Conservation (phyloP, 2,113 vertebrate species). For the Vireo altiloquus region DNA sequence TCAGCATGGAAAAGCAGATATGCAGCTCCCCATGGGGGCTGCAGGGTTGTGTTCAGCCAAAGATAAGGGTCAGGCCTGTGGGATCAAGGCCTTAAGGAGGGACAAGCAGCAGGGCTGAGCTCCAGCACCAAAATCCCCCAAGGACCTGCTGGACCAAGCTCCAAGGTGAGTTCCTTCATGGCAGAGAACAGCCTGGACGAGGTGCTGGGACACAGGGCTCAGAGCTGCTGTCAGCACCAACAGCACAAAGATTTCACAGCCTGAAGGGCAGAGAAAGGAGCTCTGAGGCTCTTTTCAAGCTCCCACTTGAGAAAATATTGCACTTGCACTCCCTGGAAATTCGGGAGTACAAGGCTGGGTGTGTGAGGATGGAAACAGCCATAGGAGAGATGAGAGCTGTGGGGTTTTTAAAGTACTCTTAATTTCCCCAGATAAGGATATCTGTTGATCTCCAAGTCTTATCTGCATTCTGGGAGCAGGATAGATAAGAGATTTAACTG, state of each 20-base stretch:
- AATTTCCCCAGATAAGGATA: background rate
- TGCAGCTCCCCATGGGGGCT: background rate
- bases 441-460: background rate
- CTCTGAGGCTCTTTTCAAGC: background rate
- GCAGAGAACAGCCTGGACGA: background rate
- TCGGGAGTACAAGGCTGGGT: fast-evolving
- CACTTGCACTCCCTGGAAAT: background rate
- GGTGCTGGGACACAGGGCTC: background rate
- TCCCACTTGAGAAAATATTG: background rate
- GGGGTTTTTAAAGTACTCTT: background rate
- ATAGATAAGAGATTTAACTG: background rate
- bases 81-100: background rate
- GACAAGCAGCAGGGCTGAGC: background rate
- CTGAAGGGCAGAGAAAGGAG: background rate
- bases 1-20: background rate
- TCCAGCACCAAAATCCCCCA: background rate
- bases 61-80: background rate
- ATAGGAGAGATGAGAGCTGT: background rate
- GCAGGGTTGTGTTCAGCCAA: background rate
- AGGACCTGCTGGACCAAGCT: background rate
- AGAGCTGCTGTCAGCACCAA: background rate
- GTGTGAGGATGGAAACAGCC: background rate
- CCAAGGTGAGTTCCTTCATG: background rate
- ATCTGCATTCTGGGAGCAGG: background rate
- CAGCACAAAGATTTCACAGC: background rate